These are phyloP conservation scores for Bombyx mandarina DNA, from an alignment of 1,140 invertebrate species.

Conservation along the genomic window DNA sequence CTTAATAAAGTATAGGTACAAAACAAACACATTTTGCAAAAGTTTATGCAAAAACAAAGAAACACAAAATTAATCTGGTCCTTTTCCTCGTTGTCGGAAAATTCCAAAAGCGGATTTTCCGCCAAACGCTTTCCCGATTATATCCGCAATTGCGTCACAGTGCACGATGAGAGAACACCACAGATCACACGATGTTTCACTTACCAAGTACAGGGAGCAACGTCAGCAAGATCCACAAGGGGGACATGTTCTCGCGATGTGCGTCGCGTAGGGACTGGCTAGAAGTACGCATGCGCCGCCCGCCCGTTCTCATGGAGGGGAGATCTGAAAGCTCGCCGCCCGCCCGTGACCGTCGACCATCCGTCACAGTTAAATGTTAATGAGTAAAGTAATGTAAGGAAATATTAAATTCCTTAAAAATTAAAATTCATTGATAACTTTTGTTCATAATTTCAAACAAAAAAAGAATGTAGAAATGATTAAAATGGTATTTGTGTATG, in stretches of 20 bases:
- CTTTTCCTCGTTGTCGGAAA: too few species aligned
- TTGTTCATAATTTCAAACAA: too few species aligned
- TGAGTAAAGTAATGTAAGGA: background rate
- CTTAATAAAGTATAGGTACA: too few species aligned
- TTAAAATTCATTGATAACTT: background rate
- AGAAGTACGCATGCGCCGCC: constrained; percentile 34
- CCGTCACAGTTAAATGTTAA: background rate
- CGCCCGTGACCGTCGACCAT: constrained; percentile 23
- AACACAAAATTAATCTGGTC: too few species aligned
- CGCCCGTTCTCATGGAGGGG: constrained; percentile 30
- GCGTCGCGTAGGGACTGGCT: constrained; percentile 48
- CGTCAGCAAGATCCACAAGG: constrained; percentile 56
- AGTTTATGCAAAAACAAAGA: too few species aligned
- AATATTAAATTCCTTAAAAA: background rate
- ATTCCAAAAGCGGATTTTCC: too few species aligned
- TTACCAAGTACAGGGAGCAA: constrained; percentile 64
- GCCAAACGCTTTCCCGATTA: constrained; percentile 3
- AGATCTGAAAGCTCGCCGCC: constrained; percentile 49
- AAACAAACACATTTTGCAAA: too few species aligned
- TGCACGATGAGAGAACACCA: constrained; percentile 2
- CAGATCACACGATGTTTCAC: constrained; percentile 19
- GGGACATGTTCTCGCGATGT: constrained; percentile 58
- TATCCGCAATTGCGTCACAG: constrained; percentile 13
- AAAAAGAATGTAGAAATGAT: constrained; percentile 2
- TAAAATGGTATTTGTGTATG: too few species aligned